Percentiles rank a stretch among this genome's conserved stretches.
Conservation (phyloP, 2,797 vertebrate species). For the Selene dorsalis region DNA sequence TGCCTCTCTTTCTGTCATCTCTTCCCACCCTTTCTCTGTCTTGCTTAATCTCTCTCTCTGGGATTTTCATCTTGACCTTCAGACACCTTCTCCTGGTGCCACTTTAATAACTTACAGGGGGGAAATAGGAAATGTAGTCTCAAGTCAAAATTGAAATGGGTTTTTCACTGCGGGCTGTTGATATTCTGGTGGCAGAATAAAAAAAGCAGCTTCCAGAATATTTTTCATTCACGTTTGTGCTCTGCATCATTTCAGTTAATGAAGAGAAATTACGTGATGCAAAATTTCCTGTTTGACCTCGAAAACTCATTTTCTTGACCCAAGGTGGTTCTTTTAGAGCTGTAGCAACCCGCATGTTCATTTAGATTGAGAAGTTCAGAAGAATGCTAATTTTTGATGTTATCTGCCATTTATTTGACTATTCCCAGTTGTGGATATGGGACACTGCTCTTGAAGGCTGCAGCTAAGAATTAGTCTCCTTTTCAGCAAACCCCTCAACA, state of each 20-base stretch:
- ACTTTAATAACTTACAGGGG: constrained; percentile 75
- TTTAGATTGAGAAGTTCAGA: constrained; percentile 46
- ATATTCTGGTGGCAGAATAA: constrained; percentile 67
- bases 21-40: constrained; percentile 22
- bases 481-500: neutral
- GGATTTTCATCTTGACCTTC: constrained; percentile 80
- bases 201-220: constrained; percentile 60
- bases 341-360: constrained; percentile 31
- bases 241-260: constrained; percentile 67
- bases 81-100: constrained; percentile 75
- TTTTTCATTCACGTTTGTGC: constrained; percentile 67
- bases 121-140: constrained; percentile 77
- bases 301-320: constrained; percentile 68
- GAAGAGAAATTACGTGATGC: constrained; percentile 68
- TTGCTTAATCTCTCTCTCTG: constrained; percentile 49
- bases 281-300: constrained; percentile 62
- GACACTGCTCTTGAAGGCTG: neutral
- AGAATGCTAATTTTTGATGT: constrained; percentile 33
- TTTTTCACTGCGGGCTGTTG: constrained; percentile 73
- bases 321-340: constrained; percentile 24
- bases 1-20: constrained; percentile 53
- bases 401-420: constrained; percentile 22
- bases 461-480: constrained; percentile 10
- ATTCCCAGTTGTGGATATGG: neutral
- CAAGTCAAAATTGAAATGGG: constrained; percentile 77